Conservation (phyloP, 1,140 invertebrate species). For the Achroia grisella region DNA sequence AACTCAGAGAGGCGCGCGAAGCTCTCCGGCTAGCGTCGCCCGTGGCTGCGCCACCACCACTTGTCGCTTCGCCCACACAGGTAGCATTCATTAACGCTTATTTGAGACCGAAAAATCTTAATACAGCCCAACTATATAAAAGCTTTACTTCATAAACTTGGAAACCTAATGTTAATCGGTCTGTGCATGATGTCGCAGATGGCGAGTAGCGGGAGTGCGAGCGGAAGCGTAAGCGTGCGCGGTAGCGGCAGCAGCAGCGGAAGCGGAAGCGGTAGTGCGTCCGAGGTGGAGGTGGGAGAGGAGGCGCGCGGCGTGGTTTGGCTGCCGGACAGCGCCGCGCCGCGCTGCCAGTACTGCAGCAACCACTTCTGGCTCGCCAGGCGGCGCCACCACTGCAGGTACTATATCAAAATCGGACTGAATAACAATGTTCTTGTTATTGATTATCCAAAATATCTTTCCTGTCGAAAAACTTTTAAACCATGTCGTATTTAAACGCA, state of each 20-base stretch:
- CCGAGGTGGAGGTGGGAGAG: constrained; percentile 59
- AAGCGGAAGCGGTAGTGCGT: constrained; percentile 41
- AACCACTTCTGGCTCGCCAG: constrained; percentile 60
- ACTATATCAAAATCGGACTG: background rate
- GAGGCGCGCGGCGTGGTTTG: constrained; percentile 57
- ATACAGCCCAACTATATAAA: too few species aligned
- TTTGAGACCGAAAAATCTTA: too few species aligned
- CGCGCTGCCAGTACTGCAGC: constrained; percentile 59
- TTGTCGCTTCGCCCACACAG: constrained; percentile 18
- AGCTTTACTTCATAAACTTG: too few species aligned
- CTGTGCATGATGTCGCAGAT: too few species aligned
- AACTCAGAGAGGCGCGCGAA: constrained; percentile 42
- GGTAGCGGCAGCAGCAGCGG: constrained; percentile 21
- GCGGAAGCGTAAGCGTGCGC: constrained; percentile 4
- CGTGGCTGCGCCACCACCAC: constrained; percentile 8
- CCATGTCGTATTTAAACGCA: too few species aligned
- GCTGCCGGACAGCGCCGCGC: constrained; percentile 56
- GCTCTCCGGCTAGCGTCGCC: constrained; percentile 26
- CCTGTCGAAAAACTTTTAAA: too few species aligned
- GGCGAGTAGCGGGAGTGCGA: constrained; percentile 18
- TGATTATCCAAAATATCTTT: too few species aligned
- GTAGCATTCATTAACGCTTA: too few species aligned
- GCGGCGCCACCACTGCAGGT: constrained; percentile 56
- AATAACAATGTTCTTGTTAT: too few species aligned
- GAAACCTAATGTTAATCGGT: too few species aligned